Conservation (phyloP, 2,888 invertebrate species). For the Monopis laevigella region DNA sequence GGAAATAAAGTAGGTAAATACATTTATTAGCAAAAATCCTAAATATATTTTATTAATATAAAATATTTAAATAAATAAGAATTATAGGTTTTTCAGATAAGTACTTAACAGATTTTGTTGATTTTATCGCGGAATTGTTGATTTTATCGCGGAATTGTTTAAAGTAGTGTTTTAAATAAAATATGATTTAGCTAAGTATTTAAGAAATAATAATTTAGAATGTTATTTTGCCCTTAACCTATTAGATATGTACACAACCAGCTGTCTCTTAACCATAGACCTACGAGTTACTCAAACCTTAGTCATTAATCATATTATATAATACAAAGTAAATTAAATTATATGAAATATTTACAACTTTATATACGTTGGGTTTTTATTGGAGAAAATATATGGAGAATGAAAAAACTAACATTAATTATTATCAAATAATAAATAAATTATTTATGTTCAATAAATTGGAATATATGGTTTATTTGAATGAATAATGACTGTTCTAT, state of each 20-base stretch:
- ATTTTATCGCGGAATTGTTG: no score
- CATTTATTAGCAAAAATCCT: no score
- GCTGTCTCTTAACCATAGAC: slow-evolving; percentile 58
- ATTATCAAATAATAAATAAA: slow-evolving; percentile 4
- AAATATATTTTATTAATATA: no score
- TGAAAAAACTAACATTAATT: slow-evolving; percentile 1
- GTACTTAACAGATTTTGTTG: no score
- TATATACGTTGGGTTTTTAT: slow-evolving; percentile 8
- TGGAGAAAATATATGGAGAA: neutral
- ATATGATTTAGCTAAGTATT: no score
- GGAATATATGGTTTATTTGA: slow-evolving; percentile 12
- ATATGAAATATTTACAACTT: slow-evolving; percentile 64
- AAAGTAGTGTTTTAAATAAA: no score
- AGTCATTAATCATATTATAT: slow-evolving; percentile 41
- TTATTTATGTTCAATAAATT: slow-evolving; percentile 29
- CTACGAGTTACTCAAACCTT: slow-evolving; percentile 54
- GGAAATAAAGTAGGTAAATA: no score
- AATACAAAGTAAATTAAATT: slow-evolving; percentile 48
- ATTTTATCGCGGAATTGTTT: no score
- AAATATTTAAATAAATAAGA: no score
- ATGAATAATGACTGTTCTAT: slow-evolving; percentile 5
- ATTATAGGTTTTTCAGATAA: no score
- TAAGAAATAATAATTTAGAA: no score
- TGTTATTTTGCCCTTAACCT: slow-evolving; percentile 47
- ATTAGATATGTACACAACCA: slow-evolving; percentile 63